These are phyloP conservation scores for Cheilosia impressa DNA, from an alignment of 2,888 invertebrate genomes.

Conservation along the genomic window DNA sequence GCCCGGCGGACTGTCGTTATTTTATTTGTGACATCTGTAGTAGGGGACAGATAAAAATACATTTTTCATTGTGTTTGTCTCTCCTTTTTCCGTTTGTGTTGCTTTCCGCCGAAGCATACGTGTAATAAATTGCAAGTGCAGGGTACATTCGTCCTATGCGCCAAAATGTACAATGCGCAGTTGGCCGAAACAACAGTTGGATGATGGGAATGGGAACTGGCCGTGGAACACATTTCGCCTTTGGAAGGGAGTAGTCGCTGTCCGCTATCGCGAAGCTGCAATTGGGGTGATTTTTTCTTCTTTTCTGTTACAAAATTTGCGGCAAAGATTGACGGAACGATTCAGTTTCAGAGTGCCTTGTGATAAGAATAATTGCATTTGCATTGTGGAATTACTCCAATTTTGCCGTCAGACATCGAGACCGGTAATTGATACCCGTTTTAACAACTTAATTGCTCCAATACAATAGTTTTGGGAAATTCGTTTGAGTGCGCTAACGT, in stretches of 20 bases:
- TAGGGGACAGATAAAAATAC: conserved; percentile 32
- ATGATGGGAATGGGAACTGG: conserved; percentile 64
- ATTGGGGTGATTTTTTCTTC: conserved; percentile 35
- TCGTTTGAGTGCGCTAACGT: not conserved
- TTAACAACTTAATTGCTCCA: conserved; percentile 55
- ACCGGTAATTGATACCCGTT: conserved; percentile 43
- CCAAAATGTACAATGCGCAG: conserved; percentile 43
- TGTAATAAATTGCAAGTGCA: conserved; percentile 48
- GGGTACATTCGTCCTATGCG: not conserved
- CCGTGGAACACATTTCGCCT: not conserved
- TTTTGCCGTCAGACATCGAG: conserved; percentile 37
- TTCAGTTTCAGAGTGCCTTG: conserved; percentile 24
- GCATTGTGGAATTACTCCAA: conserved; percentile 59
- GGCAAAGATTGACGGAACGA: conserved; percentile 59
- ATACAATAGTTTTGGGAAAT: not conserved
- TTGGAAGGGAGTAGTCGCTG: not conserved
- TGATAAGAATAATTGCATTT: conserved; percentile 60
- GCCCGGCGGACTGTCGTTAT: not conserved
- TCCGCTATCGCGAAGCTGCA: conserved; percentile 12
- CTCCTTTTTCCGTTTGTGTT: not conserved
- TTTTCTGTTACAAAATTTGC: conserved; percentile 9
- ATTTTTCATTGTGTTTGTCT: not conserved
- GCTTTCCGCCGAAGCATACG: conserved; percentile 1
- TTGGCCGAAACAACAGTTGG: conserved; percentile 66
- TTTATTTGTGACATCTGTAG: conserved; percentile 50